Base-by-base conservation (phyloP, 2,888 invertebrate genomes). In the Nysson spinosus region DNA sequence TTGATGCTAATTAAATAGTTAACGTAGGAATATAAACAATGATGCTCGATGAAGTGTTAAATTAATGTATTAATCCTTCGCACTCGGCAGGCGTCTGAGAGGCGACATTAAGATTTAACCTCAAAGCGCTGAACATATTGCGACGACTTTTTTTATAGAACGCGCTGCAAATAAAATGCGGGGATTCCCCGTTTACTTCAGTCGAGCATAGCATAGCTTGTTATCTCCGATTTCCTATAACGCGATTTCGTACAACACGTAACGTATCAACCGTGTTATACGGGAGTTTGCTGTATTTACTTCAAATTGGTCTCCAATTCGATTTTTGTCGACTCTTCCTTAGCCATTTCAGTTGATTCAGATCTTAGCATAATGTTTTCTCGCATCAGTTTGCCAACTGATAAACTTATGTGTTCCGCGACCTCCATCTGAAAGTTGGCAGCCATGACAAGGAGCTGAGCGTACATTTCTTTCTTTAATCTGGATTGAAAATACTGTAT, bases 301-400 rank as follows among this genome's bases (percentile, higher is more conserved):
- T 62, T 56, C 7, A 22, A 49, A 37, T 43, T 12, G 3, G 19
- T 47, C 22, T 42, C 50, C n/a, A 39, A 16, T 26, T 70, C 49
- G 20, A 66, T 69, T 42, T 51, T 62, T 0, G 14, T 20, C 37
- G 69, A 24, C 37, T 51, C 28, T 6, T 68, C 65, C 17, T 73
- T 35, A 0, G 44, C 40, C 12, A 77, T 69, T 42, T 56, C 40
- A 11, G 34, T 49, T 7, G 80, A 56, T 69, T 84, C 80, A 50
- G 73, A 77, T 35, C 74, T 74, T 4, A 86, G 62, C 26, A 75
- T 68, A 46, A 84, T 72, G 74, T 84, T 86, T 56, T 85, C 83
- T 4, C 76, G 69, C 47, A 84, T 69, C 22, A 86, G 61, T 69
- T 79, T 73, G 22, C 77, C 75, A 40, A 80, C 69, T 2, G 81